Conservation (phyloP, 2,888 invertebrate species). For the Drosophila pseudotakahashii region DNA sequence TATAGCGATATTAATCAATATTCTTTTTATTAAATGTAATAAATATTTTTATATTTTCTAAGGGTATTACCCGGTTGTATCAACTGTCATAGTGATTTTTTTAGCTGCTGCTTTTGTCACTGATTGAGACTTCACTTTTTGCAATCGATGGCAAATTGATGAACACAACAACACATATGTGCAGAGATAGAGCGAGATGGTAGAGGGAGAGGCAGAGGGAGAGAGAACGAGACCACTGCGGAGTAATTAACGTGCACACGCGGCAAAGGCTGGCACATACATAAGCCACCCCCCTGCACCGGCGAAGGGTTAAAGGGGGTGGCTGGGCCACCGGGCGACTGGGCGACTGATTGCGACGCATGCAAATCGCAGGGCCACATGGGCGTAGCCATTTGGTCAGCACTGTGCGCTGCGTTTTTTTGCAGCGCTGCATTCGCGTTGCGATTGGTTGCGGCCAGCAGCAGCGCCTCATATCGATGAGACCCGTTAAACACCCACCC, state of each 20-base stretch:
- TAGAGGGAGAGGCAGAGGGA: background rate
- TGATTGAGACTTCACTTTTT: conserved; percentile 75
- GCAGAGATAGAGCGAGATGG: conserved; percentile 16
- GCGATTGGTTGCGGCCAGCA: conserved; percentile 70
- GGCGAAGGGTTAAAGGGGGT: conserved; percentile 19
- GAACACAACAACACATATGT: conserved; percentile 56
- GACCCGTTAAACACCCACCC: conserved; percentile 28
- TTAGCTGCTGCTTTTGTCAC: conserved; percentile 32
- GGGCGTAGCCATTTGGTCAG: conserved; percentile 68
- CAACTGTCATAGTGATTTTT: conserved; percentile 1
- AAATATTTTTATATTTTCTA: no score
- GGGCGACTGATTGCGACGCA: conserved; percentile 55
- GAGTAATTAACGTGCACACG: conserved; percentile 77
- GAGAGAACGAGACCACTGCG: conserved; percentile 34
- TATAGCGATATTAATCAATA: no score
- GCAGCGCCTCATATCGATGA: conserved; percentile 63
- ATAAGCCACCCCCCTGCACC: conserved; percentile 56
- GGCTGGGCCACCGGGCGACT: background rate
- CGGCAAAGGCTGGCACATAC: conserved; percentile 71
- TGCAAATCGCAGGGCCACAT: conserved; percentile 65
- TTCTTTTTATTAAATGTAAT: no score
- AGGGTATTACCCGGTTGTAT: conserved; percentile 10
- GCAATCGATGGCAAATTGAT: conserved; percentile 77
- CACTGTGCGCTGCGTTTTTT: conserved; percentile 69
- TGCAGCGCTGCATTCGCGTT: conserved; percentile 72